These are phyloP conservation scores for Anniella stebbinsi DNA, from an alignment of 2,797 vertebrate genomes.

Conservation along the genomic window DNA sequence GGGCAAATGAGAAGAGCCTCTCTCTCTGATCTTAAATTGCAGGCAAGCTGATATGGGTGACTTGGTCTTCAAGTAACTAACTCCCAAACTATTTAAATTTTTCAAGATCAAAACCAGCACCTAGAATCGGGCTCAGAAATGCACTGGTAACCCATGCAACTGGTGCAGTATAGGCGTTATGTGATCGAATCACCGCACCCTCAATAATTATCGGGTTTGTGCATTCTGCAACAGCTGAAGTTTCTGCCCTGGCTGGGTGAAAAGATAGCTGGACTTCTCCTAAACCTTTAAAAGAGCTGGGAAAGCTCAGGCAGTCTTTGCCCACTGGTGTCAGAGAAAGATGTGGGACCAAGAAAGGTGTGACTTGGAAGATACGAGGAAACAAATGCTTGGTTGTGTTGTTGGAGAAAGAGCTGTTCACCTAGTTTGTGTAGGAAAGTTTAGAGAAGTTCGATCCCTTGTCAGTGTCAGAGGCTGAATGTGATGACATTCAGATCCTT, in stretches of 20 bases:
- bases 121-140: no score
- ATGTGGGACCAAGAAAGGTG: background rate
- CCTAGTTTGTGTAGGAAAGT: background rate
- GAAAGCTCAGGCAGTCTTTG: background rate
- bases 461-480: background rate
- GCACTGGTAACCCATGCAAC: no score
- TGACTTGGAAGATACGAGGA: background rate
- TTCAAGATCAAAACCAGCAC: no score
- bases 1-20: no score
- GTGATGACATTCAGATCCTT: background rate
- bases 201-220: no score
- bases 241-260: background rate
- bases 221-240: no score
- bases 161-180: no score
- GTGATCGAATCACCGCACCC: background rate
- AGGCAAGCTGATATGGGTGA: no score
- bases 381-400: background rate
- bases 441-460: background rate
- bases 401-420: background rate
- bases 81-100: no score
- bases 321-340: background rate
- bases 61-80: no score
- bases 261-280: background rate
- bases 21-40: no score
- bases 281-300: background rate